phyloP scores from a whole-genome alignment of 2,113 vertebrate genomes.

The Proterorhinus semilunaris region DNA sequence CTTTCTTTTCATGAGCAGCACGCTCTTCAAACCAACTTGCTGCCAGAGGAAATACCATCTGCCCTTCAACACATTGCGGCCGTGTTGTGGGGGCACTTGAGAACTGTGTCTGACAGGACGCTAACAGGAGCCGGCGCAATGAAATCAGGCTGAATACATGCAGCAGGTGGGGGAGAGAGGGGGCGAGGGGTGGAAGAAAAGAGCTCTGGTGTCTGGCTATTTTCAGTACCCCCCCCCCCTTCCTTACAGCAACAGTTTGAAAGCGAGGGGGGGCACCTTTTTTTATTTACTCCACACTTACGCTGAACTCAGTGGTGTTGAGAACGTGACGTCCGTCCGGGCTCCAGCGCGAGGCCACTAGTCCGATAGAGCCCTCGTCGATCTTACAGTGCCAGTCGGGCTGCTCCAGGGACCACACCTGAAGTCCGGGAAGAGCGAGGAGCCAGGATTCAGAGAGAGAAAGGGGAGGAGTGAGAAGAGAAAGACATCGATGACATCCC shows the following conservation, averaged over 20 bases:
- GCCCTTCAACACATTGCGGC: constrained; percentile 27
- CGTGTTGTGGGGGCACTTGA: constrained; percentile 52
- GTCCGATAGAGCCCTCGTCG: constrained; percentile 93
- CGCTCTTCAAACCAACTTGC: constrained; percentile 19
- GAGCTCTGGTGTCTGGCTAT: constrained; percentile 74
- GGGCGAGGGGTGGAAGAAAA: constrained; percentile 60
- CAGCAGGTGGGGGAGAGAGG: constrained; percentile 48
- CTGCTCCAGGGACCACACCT: constrained; percentile 98
- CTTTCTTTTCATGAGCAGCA: constrained; percentile 7
- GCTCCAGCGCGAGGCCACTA: constrained; percentile 95
- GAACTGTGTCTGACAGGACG: constrained; percentile 62
- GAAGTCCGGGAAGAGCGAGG: background rate
- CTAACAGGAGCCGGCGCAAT: constrained; percentile 61
- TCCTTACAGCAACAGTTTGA: constrained; percentile 79
- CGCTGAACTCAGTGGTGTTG: constrained; percentile 97
- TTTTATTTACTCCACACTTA: constrained; percentile 76
- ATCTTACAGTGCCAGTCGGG: constrained; percentile 96
- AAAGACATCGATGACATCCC: constrained; percentile 27
- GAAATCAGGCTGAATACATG: constrained; percentile 71
- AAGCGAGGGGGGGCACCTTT: constrained; percentile 16
- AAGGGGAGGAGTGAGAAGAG: constrained; percentile 2
- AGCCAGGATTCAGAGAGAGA: background rate
- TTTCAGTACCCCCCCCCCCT: constrained; percentile 72
- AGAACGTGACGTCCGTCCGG: constrained; percentile 98
- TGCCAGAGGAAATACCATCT: constrained; percentile 37